Evolutionary conservation across 2,888 invertebrate species (phyloP), one percentile per base, ranked within the genome.

Genomic region (Andrena haemorrhoa): DNA sequence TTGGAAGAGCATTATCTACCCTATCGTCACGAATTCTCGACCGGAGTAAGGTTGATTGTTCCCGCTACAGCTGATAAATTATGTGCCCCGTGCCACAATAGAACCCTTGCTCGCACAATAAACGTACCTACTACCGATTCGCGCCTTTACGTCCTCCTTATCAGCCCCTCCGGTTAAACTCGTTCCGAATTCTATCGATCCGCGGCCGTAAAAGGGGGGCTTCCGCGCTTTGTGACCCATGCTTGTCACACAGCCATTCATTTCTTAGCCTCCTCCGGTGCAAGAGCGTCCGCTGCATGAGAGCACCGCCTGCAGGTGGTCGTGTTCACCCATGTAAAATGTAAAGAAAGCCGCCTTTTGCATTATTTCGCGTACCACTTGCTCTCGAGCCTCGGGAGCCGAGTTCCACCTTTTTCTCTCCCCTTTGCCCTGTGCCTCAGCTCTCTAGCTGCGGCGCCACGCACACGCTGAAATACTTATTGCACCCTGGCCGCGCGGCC

Each of bases 281-380:
- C 53, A 51, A 58, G 8, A 33, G 35, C 23, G 7, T 16, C 64
- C 72, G 41, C 26, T 58, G 63, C 47, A 26, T 60, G 51, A 31
- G 47, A 71, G 60, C 47, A 53, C 12, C 47, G 66, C 56, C 64
- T 58, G 51, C 47, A 35, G 73, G 65, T 66, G 63, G 70, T 58
- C 77, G 64, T 69, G 77, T 85, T 73, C 72, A 71, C 49, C 63
- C 68, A 88, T 87, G 79, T 83, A 83, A 88, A 89, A 89, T 88
- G 79, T 87, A 88, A 89, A 89, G 85, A 87, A 88, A 80, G 53
- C 78, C 69, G 69, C 60, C 66, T 63, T 75, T 65, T 88, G 75
- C 85, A 88, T 88, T 88, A 88, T 88, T 88, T 88, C 83, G 69
- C 75, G 78, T 66, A 79, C 76, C 82, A 72, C 80, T 79, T 73